Evolutionary conservation across 1,140 invertebrate genomes (phyloP).

Genomic region (Hyposmocoma kahamanoa): DNA sequence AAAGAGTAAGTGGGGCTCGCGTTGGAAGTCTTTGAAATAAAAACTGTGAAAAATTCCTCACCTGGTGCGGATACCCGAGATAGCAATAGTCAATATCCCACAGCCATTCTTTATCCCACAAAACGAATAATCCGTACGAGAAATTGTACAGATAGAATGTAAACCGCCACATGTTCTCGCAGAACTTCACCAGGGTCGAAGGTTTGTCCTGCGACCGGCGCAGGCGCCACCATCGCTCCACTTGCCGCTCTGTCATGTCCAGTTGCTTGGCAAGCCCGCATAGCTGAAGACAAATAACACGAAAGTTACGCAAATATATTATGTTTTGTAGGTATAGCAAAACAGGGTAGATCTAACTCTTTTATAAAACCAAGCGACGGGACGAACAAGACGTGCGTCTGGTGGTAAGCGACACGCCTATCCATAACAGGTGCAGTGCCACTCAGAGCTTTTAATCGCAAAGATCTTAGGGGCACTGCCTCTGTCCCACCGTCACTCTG

Average conservation of each 20-base stretch:
- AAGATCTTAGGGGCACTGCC: too few species aligned
- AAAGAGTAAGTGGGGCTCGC: too few species aligned
- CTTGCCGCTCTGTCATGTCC: constrained; percentile 89
- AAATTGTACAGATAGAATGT: constrained; percentile 91
- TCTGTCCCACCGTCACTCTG: too few species aligned
- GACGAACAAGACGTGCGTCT: too few species aligned
- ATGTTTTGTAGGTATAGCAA: too few species aligned
- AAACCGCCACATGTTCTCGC: constrained; percentile 93
- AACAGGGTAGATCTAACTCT: too few species aligned
- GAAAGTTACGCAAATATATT: background rate
- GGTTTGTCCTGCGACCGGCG: constrained; percentile 89
- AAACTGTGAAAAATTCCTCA: constrained; percentile 29
- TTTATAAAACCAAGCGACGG: too few species aligned
- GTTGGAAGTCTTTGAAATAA: too few species aligned
- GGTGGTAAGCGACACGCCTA: too few species aligned
- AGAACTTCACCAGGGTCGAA: constrained; percentile 92
- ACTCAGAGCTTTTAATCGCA: too few species aligned
- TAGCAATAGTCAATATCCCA: constrained; percentile 96
- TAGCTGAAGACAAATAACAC: constrained; percentile 71
- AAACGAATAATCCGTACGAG: constrained; percentile 84
- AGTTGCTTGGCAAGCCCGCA: constrained; percentile 87
- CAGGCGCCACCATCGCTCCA: constrained; percentile 92
- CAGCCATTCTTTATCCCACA: constrained; percentile 96
- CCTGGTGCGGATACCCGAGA: constrained; percentile 84
- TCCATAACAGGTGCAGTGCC: too few species aligned